A percentile compares a stretch with the other conserved stretches of the same genome.
These are phyloP conservation scores for Pelobates fuscus DNA, from an alignment of 2,113 vertebrate species.

Conservation along the genomic window DNA sequence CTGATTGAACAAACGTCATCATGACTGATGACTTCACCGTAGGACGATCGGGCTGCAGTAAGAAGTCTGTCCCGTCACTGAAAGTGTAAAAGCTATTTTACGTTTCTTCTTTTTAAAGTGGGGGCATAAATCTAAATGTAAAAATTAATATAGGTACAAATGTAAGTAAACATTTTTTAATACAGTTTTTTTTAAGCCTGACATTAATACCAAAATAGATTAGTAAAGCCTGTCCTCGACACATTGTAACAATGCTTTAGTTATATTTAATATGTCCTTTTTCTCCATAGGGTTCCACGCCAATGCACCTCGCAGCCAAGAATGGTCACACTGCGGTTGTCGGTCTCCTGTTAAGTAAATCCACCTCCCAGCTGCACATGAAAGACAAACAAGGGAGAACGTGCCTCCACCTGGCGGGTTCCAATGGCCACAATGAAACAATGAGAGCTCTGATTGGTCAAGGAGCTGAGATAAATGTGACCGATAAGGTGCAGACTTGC, in stretches of 20 bases:
- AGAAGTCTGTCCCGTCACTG: too few species aligned
- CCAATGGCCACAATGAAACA: slow-evolving; percentile 56
- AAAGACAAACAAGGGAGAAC: slow-evolving; percentile 59
- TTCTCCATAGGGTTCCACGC: slow-evolving; percentile 55
- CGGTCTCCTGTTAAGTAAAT: slow-evolving; percentile 61
- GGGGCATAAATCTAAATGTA: too few species aligned
- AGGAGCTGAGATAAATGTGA: slow-evolving; percentile 59
- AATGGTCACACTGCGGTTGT: slow-evolving; percentile 61
- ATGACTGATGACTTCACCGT: too few species aligned
- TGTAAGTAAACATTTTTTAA: too few species aligned
- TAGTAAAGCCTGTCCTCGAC: too few species aligned
- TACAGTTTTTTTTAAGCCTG: too few species aligned
- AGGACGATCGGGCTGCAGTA: too few species aligned
- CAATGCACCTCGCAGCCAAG: slow-evolving; percentile 61
- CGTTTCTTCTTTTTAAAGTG: too few species aligned
- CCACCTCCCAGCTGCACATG: slow-evolving; percentile 59
- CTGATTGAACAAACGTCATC: too few species aligned
- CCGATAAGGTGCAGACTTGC: slow-evolving; percentile 55
- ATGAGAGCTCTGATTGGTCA: slow-evolving; percentile 55
- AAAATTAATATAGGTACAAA: too few species aligned
- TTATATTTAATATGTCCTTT: background rate
- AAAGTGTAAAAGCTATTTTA: too few species aligned
- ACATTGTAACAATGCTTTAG: background rate
- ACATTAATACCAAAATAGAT: too few species aligned
- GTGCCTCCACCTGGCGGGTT: slow-evolving; percentile 56